A percentile compares a stretch with the other conserved stretches of the same genome.
These are phyloP conservation scores for Catalaphyllia jardinei DNA, from an alignment of 64 coral and sea anemone species.

Conservation along the genomic window DNA sequence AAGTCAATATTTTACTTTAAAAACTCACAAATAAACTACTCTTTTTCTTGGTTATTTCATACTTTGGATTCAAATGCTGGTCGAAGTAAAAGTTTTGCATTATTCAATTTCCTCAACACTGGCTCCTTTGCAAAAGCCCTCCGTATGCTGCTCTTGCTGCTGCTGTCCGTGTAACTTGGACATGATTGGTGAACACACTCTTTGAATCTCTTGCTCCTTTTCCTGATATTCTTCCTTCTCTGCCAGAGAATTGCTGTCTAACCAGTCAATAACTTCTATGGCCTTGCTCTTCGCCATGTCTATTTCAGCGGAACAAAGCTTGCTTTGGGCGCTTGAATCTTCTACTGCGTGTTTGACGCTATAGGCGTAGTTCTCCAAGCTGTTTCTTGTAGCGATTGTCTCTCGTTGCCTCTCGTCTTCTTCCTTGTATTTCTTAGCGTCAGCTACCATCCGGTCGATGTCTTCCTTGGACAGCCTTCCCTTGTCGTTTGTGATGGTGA, in stretches of 20 bases:
- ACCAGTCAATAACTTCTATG: slow-evolving; percentile 57
- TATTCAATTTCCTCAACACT: not conserved
- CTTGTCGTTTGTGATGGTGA: slow-evolving; percentile 85
- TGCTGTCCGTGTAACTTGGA: slow-evolving; percentile 66
- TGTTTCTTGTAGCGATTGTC: slow-evolving; percentile 60
- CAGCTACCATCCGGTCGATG: slow-evolving; percentile 75
- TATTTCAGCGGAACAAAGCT: slow-evolving; percentile 41
- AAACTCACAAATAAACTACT: too few relatives aligned
- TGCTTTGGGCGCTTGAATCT: slow-evolving; percentile 43
- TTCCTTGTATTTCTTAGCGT: slow-evolving; percentile 75
- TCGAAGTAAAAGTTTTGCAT: not conserved
- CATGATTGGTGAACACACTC: slow-evolving; percentile 77
- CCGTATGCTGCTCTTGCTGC: not conserved
- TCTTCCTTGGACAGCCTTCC: slow-evolving; percentile 74
- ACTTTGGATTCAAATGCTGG: too few relatives aligned
- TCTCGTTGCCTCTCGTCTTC: slow-evolving; percentile 69
- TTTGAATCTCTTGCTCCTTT: slow-evolving; percentile 70
- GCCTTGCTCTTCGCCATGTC: slow-evolving; percentile 61
- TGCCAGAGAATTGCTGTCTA: slow-evolving; percentile 53
- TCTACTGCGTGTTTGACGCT: slow-evolving; percentile 59
- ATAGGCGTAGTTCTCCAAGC: slow-evolving; percentile 70
- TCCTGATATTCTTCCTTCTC: slow-evolving; percentile 74
- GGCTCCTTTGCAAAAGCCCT: not conserved
- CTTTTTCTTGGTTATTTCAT: too few relatives aligned
- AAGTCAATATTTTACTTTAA: too few relatives aligned